Evolutionary conservation across 23 tunicate species (phyloP).

Genomic region (Halocynthia roretzi): DNA sequence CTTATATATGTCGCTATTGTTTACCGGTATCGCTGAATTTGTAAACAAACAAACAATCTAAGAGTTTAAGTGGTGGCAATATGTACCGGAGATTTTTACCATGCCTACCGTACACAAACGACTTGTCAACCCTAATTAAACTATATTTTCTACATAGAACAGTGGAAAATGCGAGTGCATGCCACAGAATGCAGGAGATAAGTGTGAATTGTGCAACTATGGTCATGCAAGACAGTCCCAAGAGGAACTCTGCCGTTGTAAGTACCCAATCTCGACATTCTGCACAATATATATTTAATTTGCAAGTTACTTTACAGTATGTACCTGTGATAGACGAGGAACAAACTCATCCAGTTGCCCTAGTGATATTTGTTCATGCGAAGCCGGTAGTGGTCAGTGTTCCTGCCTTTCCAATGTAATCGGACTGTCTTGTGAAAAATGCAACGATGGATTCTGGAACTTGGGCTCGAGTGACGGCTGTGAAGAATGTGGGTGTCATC

Average conservation of each 20-base stretch:
- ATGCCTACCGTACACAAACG: too few relatives aligned
- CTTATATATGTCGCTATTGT: too few relatives aligned
- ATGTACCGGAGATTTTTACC: too few relatives aligned
- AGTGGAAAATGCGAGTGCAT: constrained; percentile 2
- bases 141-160: not conserved
- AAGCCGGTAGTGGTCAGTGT: not conserved
- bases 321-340: not conserved
- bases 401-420: not conserved
- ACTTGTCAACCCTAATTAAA: too few relatives aligned
- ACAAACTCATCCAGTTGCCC: not conserved
- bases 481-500: not conserved
- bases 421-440: constrained; percentile 5
- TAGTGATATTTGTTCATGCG: not conserved
- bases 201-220: not conserved
- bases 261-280: too few relatives aligned
- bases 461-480: not conserved
- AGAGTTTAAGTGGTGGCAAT: too few relatives aligned
- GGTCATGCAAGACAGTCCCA: not conserved
- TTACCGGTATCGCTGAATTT: too few relatives aligned
- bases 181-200: not conserved
- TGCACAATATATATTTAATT: too few relatives aligned
- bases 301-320: not conserved
- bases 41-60: too few relatives aligned
- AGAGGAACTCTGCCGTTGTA: not conserved
- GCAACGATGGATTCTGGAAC: constrained; percentile 6